These are phyloP conservation scores for Sebastes dallii DNA, from an alignment of 2,797 vertebrate genomes.

Conservation along the genomic window DNA sequence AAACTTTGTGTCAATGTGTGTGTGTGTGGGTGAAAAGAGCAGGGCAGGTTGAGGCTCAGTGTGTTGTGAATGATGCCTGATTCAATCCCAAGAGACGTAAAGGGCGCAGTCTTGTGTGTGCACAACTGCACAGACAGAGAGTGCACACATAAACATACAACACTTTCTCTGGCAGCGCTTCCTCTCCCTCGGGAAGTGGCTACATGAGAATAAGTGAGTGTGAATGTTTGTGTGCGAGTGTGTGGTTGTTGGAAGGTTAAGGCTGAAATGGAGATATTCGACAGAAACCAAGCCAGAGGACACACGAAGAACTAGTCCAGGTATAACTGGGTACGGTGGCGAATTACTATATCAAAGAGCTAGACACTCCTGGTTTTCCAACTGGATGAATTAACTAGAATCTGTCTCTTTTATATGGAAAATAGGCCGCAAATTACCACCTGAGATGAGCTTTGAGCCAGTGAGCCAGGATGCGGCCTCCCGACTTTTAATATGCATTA, in stretches of 20 bases:
- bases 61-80: conserved; percentile 48
- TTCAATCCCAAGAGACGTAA: conserved; percentile 38
- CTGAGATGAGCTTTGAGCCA: conserved; percentile 71
- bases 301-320: conserved; percentile 16
- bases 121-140: conserved; percentile 30
- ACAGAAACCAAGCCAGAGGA: background rate
- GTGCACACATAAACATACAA: conserved; percentile 38
- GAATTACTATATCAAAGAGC: conserved; percentile 27
- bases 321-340: background rate
- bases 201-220: conserved; percentile 19
- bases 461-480: conserved; percentile 52
- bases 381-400: conserved; percentile 58
- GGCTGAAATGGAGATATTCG: conserved; percentile 17
- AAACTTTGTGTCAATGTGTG: conserved; percentile 25
- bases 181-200: conserved; percentile 15
- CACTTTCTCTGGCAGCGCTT: conserved; percentile 24
- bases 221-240: background rate
- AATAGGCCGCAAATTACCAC: conserved; percentile 72
- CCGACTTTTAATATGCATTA: conserved; percentile 73
- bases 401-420: conserved; percentile 73
- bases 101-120: conserved; percentile 24
- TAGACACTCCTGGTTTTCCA: conserved; percentile 46
- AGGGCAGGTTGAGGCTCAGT: conserved; percentile 28
- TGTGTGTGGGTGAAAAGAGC: conserved; percentile 6
- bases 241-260: background rate